Percentiles rank a stretch among this genome's conserved stretches.
These are phyloP conservation scores for Strigamia transsilvanica DNA, from an alignment of 2,888 invertebrate species.

Conservation along the genomic window DNA sequence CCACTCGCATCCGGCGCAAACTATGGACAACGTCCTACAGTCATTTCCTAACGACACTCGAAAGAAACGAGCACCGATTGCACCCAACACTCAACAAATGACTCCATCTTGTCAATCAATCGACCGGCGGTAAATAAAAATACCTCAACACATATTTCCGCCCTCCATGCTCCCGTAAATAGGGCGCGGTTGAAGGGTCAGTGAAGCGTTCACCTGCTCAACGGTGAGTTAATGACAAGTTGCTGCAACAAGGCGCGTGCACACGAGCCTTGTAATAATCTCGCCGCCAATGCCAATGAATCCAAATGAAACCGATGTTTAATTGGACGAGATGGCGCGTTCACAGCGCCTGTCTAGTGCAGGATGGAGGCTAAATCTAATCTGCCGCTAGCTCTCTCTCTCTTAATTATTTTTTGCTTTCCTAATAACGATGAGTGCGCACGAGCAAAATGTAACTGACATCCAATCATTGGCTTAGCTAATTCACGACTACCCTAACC, in stretches of 20 bases:
- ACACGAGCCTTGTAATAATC: slow-evolving; percentile 21
- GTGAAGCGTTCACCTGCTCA: slow-evolving; percentile 28
- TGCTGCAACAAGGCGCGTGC: slow-evolving; percentile 35
- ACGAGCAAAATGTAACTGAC: slow-evolving; percentile 3
- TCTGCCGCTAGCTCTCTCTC: neutral
- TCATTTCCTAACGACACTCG: slow-evolving; percentile 4
- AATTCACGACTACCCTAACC: slow-evolving; percentile 12
- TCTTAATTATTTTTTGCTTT: slow-evolving; percentile 41
- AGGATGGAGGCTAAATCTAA: neutral
- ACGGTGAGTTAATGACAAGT: slow-evolving; percentile 1
- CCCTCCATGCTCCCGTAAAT: neutral
- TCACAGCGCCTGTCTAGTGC: neutral
- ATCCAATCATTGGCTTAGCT: neutral
- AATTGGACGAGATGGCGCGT: slow-evolving; percentile 40
- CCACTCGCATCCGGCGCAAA: neutral
- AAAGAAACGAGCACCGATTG: slow-evolving; percentile 29
- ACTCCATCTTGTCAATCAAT: neutral
- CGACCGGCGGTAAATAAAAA: neutral
- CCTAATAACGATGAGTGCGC: slow-evolving; percentile 44
- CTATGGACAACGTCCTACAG: neutral
- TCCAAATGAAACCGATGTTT: slow-evolving; percentile 36
- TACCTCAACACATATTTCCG: neutral
- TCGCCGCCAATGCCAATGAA: slow-evolving; percentile 44
- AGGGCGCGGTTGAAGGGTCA: neutral
- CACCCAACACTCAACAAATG: neutral